Conservation (phyloP, 1,140 invertebrate genomes). For the Atta cephalotes region DNA sequence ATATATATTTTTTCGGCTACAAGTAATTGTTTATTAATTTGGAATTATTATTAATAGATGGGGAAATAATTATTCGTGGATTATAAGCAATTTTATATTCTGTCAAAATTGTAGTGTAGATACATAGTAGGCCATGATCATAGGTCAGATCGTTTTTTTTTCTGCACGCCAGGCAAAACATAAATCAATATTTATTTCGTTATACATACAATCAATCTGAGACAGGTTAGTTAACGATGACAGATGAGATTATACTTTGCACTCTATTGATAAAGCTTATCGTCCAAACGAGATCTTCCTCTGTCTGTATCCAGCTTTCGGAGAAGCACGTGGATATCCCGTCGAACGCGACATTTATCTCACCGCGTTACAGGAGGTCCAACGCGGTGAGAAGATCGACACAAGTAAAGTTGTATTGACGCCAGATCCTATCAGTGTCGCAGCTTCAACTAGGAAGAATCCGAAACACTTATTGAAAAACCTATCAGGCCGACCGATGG, state of each 20-base stretch:
- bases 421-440: not conserved
- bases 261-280: not conserved
- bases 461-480: not conserved
- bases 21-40: not conserved
- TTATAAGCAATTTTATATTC: not conserved
- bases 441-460: not conserved
- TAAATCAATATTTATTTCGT: not conserved
- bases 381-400: conserved; percentile 67
- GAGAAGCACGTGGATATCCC: conserved; percentile 87
- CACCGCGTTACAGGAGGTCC: conserved; percentile 61
- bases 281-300: not conserved
- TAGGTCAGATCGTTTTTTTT: not conserved
- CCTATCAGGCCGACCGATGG: conserved; percentile 46
- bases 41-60: not conserved
- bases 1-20: not conserved
- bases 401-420: conserved; percentile 60
- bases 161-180: not conserved
- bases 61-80: not conserved
- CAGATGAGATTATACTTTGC: not conserved
- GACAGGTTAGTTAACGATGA: conserved; percentile 30
- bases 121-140: not conserved
- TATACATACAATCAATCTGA: not conserved
- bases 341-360: conserved; percentile 87
- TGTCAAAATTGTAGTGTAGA: not conserved
- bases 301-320: conserved; percentile 85